Evolutionary conservation across 2,113 vertebrate genomes (phyloP).

Genomic region (Psammodynastes pulverulentus): DNA sequence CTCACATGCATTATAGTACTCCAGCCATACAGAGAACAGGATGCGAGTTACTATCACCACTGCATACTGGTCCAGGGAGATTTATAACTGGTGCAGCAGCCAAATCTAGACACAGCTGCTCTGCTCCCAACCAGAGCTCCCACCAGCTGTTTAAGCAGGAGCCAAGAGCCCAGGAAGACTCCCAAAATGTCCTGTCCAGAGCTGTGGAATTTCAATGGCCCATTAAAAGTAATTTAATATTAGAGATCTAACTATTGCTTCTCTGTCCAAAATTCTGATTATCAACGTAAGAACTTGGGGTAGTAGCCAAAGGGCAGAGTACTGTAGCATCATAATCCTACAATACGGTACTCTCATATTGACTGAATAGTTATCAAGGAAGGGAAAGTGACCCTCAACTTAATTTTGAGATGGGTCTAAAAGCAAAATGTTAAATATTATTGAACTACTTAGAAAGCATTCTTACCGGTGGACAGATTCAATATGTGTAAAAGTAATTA

Average conservation of each 20-base stretch:
- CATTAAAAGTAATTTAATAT: not conserved
- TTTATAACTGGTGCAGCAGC: not conserved
- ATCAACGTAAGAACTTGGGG: not conserved
- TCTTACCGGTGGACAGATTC: not conserved
- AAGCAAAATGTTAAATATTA: not conserved
- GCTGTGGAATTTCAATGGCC: not conserved
- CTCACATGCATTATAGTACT: not conserved
- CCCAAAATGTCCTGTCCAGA: not conserved
- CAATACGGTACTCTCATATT: not conserved
- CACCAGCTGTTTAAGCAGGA: not conserved
- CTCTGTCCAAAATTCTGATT: not conserved
- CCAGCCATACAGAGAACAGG: not conserved
- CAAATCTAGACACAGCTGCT: not conserved
- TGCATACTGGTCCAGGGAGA: not conserved
- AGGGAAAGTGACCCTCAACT: not conserved
- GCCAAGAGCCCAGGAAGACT: not conserved
- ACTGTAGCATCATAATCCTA: not conserved
- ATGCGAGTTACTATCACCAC: not conserved
- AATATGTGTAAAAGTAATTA: not conserved
- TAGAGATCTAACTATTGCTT: not conserved
- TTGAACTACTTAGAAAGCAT: not conserved
- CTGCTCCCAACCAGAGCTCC: not conserved
- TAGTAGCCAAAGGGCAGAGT: not conserved
- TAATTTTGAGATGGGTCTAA: not conserved
- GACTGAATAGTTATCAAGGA: not conserved